Percentiles rank a stretch among this genome's conserved stretches.
Evolutionary conservation across 2,888 invertebrate species (phyloP).

Genomic region (Graphium colonna): DNA sequence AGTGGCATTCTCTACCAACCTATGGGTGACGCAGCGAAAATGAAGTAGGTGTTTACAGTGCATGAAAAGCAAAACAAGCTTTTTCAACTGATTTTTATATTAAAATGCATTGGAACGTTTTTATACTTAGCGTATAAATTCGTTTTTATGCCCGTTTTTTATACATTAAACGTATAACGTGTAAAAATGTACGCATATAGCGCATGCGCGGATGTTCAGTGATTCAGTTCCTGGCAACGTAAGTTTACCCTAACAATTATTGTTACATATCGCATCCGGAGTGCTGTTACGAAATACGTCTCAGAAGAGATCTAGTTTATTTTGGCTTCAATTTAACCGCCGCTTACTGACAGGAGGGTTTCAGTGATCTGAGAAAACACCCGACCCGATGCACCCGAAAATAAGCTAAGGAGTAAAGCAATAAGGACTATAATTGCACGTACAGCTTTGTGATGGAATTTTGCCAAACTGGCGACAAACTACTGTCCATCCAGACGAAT

Average conservation of each 20-base stretch:
- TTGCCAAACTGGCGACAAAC: slow-evolving; percentile 73
- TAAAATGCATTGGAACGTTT: too few relatives aligned
- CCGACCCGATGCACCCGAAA: slow-evolving; percentile 23
- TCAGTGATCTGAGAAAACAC: slow-evolving; percentile 47
- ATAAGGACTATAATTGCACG: slow-evolving; percentile 36
- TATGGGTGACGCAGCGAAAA: too few relatives aligned
- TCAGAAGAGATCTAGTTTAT: slow-evolving; percentile 62
- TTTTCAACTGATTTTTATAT: too few relatives aligned
- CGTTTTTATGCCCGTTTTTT: too few relatives aligned
- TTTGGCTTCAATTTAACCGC: slow-evolving; percentile 69
- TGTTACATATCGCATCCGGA: slow-evolving; percentile 37
- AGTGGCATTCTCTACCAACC: too few relatives aligned
- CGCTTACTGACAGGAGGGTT: slow-evolving; percentile 53
- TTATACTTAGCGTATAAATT: too few relatives aligned
- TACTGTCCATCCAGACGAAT: slow-evolving; percentile 72
- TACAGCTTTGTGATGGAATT: slow-evolving; percentile 45
- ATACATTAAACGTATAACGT: neutral
- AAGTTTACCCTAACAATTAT: slow-evolving; percentile 45
- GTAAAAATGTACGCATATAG: neutral
- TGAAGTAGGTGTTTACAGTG: too few relatives aligned
- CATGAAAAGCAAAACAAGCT: too few relatives aligned
- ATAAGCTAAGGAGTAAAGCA: slow-evolving; percentile 28
- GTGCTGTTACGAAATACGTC: slow-evolving; percentile 60
- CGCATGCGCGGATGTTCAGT: neutral
- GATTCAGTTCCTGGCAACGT: slow-evolving; percentile 18